A percentile compares a stretch with the other conserved stretches of the same genome.
Evolutionary conservation across 2,888 invertebrate genomes (phyloP).

Genomic region (Phortica okadai): DNA sequence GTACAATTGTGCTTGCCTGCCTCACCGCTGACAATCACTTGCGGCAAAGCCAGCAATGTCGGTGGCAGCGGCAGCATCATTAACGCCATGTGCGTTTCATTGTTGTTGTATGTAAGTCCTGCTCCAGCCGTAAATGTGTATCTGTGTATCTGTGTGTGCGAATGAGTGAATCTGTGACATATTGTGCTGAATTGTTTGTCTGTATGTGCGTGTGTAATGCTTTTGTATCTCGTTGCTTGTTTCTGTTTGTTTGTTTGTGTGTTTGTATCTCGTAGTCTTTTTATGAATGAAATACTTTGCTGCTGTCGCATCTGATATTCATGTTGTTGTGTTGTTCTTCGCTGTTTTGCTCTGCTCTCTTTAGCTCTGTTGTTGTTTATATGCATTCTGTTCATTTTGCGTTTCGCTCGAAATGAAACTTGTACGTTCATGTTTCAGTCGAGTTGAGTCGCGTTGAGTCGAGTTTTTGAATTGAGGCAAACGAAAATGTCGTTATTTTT

Average conservation of each 20-base stretch:
- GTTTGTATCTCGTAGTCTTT: constrained; percentile 21
- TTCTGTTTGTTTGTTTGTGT: too few species aligned
- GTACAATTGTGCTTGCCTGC: too few species aligned
- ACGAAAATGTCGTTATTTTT: constrained; percentile 11
- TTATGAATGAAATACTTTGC: constrained; percentile 44
- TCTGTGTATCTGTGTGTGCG: background rate
- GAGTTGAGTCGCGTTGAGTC: background rate
- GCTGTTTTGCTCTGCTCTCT: background rate
- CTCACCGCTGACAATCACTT: too few species aligned
- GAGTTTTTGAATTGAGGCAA: background rate
- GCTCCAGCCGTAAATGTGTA: constrained; percentile 4
- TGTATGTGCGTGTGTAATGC: constrained; percentile 7
- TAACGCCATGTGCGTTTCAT: constrained; percentile 12
- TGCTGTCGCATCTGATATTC: constrained; percentile 29
- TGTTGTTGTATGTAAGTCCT: constrained; percentile 29
- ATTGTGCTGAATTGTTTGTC: constrained; percentile 10
- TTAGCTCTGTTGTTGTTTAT: constrained; percentile 11
- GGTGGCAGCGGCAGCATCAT: background rate
- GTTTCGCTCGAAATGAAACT: constrained; percentile 11
- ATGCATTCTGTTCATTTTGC: background rate
- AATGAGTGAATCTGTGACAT: background rate
- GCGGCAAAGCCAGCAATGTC: too few species aligned
- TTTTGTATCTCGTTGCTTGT: background rate
- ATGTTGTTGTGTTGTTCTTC: constrained; percentile 32
- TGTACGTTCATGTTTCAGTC: constrained; percentile 25